Percentiles rank a stretch among this genome's conserved stretches.
These are phyloP conservation scores for Lepidurus apus DNA, from an alignment of 1,140 invertebrate genomes.

Conservation along the genomic window DNA sequence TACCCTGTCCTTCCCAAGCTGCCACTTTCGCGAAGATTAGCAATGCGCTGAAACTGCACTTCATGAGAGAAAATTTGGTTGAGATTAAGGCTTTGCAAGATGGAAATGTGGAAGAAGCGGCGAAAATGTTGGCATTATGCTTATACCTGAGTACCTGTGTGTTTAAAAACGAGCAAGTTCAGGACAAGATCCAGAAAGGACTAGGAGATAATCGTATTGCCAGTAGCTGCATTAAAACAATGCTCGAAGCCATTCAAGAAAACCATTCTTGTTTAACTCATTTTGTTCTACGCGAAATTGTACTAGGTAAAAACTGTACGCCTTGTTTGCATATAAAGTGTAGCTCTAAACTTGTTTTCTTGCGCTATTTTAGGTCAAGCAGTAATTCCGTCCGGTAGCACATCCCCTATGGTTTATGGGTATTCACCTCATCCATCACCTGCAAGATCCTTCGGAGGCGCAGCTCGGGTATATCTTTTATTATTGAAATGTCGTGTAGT, in stretches of 20 bases:
- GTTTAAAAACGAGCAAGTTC: not conserved
- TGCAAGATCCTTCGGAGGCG: not conserved
- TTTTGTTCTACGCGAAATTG: not conserved
- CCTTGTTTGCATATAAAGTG: too few species aligned
- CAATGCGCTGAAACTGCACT: not conserved
- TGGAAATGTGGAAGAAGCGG: not conserved
- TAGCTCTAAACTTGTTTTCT: not conserved
- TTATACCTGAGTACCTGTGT: not conserved
- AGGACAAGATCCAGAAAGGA: not conserved
- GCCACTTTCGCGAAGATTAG: not conserved
- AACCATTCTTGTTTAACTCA: not conserved
- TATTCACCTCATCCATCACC: not conserved
- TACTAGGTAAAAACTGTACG: not conserved
- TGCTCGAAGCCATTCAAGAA: not conserved
- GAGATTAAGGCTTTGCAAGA: not conserved
- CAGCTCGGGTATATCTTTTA: not conserved
- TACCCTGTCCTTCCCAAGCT: not conserved
- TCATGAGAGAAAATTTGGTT: not conserved
- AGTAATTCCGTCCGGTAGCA: not conserved
- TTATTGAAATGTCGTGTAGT: not conserved
- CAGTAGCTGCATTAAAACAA: not conserved
- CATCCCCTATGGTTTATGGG: not conserved
- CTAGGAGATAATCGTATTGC: not conserved
- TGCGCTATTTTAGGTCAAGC: not conserved
- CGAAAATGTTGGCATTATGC: not conserved